These are phyloP conservation scores for Teleogryllus occipitalis DNA, from an alignment of 1,140 invertebrate genomes.

Conservation along the genomic window DNA sequence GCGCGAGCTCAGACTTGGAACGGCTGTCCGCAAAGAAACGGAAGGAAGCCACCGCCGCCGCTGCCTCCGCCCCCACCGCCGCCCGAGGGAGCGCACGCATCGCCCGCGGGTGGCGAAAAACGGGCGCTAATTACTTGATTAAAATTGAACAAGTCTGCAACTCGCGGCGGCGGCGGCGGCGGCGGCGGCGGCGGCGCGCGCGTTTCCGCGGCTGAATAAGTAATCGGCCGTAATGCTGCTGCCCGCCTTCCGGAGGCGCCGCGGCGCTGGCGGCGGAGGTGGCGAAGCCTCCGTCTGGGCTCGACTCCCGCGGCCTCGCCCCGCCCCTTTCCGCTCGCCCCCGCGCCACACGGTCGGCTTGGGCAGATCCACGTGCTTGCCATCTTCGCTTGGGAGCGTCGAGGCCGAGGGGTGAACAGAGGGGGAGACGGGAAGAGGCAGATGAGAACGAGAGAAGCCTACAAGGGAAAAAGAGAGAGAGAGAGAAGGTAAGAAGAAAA, in stretches of 20 bases:
- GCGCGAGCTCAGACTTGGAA: neutral
- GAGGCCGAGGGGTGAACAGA: too few species aligned
- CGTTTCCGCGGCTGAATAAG: neutral
- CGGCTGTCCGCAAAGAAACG: neutral
- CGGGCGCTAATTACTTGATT: neutral
- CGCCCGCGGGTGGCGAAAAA: neutral
- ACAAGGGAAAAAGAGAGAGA: neutral
- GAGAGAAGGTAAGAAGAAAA: neutral
- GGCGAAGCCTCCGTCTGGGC: too few species aligned
- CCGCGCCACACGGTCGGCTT: too few species aligned
- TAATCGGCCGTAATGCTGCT: neutral
- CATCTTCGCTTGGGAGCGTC: too few species aligned
- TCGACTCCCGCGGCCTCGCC: too few species aligned
- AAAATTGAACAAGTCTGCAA: conserved; percentile 1
- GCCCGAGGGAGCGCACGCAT: too few species aligned
- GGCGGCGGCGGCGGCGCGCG: too few species aligned
- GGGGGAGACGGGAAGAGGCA: neutral
- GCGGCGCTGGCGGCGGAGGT: too few species aligned
- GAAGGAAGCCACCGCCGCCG: neutral
- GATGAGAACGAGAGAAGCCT: neutral
- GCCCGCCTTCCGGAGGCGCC: neutral
- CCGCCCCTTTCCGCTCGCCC: too few species aligned
- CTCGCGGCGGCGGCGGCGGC: neutral
- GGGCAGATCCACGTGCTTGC: too few species aligned
- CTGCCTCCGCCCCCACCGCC: too few species aligned